Percentiles rank a stretch among this genome's conserved stretches.
These are phyloP conservation scores for Sander lucioperca DNA, from an alignment of 2,113 vertebrate species.

Conservation along the genomic window DNA sequence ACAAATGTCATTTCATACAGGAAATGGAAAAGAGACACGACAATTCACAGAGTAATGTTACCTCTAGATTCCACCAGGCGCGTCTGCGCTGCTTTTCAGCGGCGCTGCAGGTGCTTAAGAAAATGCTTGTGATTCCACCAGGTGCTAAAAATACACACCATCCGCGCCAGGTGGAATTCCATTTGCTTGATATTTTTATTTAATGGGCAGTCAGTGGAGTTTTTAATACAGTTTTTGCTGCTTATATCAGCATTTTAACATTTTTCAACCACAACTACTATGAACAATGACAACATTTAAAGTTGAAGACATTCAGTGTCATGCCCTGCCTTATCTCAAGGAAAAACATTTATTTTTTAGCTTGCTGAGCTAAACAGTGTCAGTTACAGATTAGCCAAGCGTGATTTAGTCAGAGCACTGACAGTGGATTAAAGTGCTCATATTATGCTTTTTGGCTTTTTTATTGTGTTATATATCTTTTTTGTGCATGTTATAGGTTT, in stretches of 20 bases:
- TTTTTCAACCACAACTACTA: background rate
- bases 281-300: background rate
- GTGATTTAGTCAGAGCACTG: background rate
- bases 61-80: too few relatives aligned
- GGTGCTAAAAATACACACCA: too few relatives aligned
- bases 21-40: background rate
- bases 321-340: background rate
- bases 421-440: background rate
- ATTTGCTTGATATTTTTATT: background rate
- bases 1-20: background rate
- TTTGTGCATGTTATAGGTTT: too few relatives aligned
- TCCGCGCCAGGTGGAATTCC: too few relatives aligned
- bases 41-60: background rate
- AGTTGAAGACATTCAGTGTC: background rate
- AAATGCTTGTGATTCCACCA: too few relatives aligned
- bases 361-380: background rate
- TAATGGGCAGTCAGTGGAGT: background rate
- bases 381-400: constrained; percentile 31
- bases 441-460: too few relatives aligned
- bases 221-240: constrained; percentile 6
- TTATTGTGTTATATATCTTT: too few relatives aligned
- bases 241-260: background rate
- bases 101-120: too few relatives aligned
- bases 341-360: constrained; percentile 16
- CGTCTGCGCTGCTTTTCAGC: too few relatives aligned